These are phyloP conservation scores for Notarius lentiginosus DNA, from an alignment of 2,113 vertebrate genomes.

Conservation along the genomic window DNA sequence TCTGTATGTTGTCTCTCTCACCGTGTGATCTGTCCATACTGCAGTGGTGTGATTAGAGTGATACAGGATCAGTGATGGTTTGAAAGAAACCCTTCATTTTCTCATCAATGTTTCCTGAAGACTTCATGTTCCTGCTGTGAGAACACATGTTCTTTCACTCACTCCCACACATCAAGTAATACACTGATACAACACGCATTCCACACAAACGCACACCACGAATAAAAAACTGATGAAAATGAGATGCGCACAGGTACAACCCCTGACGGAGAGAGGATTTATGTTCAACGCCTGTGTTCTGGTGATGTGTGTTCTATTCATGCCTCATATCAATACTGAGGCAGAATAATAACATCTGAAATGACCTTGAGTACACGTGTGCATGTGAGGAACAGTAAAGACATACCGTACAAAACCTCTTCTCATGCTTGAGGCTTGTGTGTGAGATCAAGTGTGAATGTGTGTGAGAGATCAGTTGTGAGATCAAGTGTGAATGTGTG, in stretches of 20 bases:
- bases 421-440: too few relatives aligned
- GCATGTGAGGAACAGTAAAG: not conserved
- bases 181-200: not conserved
- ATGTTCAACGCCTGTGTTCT: not conserved
- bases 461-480: too few relatives aligned
- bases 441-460: too few relatives aligned
- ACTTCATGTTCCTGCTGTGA: not conserved
- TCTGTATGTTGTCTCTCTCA: not conserved
- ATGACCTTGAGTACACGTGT: not conserved
- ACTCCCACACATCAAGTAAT: not conserved
- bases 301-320: not conserved
- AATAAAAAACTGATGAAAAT: not conserved
- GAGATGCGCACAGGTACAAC: not conserved
- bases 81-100: not conserved
- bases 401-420: not conserved
- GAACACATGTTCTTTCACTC: not conserved
- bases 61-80: not conserved
- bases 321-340: not conserved
- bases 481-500: too few relatives aligned
- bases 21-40: not conserved
- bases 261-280: not conserved
- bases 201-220: not conserved
- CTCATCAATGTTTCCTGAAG: not conserved
- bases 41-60: not conserved
- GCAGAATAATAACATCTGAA: not conserved